Evolutionary conservation across 2,113 vertebrate genomes (phyloP).

Genomic region (Gyps fulvus): DNA sequence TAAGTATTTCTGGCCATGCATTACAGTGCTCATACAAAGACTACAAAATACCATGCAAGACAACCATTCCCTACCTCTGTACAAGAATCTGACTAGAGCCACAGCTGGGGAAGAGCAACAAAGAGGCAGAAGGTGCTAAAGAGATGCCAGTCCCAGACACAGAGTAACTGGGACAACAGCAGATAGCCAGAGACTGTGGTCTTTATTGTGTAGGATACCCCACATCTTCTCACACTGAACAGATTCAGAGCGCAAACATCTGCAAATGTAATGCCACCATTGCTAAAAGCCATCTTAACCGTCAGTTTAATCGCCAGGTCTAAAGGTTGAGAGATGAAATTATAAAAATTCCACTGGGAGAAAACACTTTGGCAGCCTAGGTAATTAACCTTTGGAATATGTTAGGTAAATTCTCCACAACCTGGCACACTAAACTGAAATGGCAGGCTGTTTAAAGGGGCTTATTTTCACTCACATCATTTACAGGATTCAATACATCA

Average conservation of each 20-base stretch:
- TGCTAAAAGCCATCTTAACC: background rate
- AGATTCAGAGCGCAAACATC: background rate
- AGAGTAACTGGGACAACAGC: background rate
- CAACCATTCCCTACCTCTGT: background rate
- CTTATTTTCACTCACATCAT: background rate
- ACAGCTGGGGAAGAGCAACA: background rate
- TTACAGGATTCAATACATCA: background rate
- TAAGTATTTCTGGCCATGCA: background rate
- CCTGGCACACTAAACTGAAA: background rate
- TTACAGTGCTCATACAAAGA: background rate
- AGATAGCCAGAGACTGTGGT: background rate
- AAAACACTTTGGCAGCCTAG: background rate
- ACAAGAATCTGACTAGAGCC: background rate
- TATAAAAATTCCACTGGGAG: background rate
- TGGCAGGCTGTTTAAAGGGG: background rate
- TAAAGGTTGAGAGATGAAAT: background rate
- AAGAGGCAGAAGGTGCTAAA: background rate
- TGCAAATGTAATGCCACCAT: background rate
- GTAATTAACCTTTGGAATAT: background rate
- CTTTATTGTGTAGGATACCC: background rate
- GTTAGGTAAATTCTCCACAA: background rate
- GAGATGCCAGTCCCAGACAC: background rate
- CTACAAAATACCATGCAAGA: background rate
- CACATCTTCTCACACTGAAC: background rate
- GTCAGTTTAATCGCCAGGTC: background rate